Evolutionary conservation across 2,888 invertebrate species (phyloP).

Genomic region (Microdon myrmicae): DNA sequence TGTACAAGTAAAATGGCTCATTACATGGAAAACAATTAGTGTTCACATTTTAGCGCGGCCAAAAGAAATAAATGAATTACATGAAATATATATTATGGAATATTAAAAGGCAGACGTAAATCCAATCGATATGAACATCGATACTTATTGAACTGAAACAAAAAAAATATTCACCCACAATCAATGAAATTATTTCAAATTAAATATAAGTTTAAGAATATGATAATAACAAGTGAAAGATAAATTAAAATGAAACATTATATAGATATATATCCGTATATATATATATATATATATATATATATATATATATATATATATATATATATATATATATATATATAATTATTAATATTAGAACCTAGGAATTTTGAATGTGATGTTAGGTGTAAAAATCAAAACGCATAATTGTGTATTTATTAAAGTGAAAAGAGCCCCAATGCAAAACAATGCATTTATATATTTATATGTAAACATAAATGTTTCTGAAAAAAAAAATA

Average conservation of each 20-base stretch:
- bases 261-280: too few species aligned
- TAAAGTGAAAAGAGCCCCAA: slow-evolving; percentile 33
- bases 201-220: slow-evolving; percentile 5
- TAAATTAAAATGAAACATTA: slow-evolving; percentile 16
- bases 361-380: slow-evolving; percentile 53
- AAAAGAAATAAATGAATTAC: too few species aligned
- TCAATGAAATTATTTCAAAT: slow-evolving; percentile 42
- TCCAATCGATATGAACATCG: slow-evolving; percentile 48
- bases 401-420: slow-evolving; percentile 43
- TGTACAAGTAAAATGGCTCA: too few species aligned
- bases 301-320: too few species aligned
- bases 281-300: too few species aligned
- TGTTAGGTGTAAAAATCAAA: slow-evolving; percentile 49
- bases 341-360: too few species aligned
- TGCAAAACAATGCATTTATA: slow-evolving; percentile 46
- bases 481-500: slow-evolving; percentile 31
- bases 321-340: too few species aligned
- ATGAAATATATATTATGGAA: too few species aligned
- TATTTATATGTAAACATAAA: slow-evolving; percentile 36
- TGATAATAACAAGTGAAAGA: slow-evolving; percentile 32
- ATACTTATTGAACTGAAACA: slow-evolving; percentile 49
- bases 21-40: slow-evolving; percentile 31
- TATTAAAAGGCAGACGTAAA: too few species aligned
- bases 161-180: slow-evolving; percentile 47
- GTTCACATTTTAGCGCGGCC: slow-evolving; percentile 28